Evolutionary conservation across 2,113 vertebrate genomes (phyloP).

Genomic region (Calyptomena viridis): DNA sequence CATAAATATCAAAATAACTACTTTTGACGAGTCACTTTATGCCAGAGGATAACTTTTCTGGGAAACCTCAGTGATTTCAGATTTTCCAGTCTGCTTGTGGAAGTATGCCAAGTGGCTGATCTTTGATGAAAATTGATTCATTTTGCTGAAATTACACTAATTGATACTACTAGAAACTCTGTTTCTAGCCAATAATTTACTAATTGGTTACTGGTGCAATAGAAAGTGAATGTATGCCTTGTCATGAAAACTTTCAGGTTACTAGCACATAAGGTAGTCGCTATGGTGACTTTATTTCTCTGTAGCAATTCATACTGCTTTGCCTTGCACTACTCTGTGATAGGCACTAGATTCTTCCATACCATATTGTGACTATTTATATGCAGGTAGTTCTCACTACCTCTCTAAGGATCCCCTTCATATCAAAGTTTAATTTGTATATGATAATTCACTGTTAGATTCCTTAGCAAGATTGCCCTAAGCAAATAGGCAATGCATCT

Average conservation of each 20-base stretch:
- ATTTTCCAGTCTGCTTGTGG: neutral
- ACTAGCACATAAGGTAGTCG: neutral
- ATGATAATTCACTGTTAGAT: constrained; percentile 1
- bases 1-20: neutral
- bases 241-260: neutral
- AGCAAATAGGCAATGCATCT: constrained; percentile 11
- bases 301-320: neutral
- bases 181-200: neutral
- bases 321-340: neutral
- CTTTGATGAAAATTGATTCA: neutral
- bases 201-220: neutral
- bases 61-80: neutral
- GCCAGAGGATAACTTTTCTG: neutral
- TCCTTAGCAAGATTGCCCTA: neutral
- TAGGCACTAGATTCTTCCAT: neutral
- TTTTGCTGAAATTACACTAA: neutral
- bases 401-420: neutral
- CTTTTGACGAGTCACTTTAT: neutral
- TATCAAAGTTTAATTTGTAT: constrained; percentile 57
- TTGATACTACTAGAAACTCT: neutral
- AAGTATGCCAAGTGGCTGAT: neutral
- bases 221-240: neutral
- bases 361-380: neutral
- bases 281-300: constrained; percentile 1
- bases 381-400: constrained; percentile 6